These are phyloP conservation scores for Pardosa pseudoannulata DNA, from an alignment of 2,888 invertebrate genomes.

Conservation along the genomic window DNA sequence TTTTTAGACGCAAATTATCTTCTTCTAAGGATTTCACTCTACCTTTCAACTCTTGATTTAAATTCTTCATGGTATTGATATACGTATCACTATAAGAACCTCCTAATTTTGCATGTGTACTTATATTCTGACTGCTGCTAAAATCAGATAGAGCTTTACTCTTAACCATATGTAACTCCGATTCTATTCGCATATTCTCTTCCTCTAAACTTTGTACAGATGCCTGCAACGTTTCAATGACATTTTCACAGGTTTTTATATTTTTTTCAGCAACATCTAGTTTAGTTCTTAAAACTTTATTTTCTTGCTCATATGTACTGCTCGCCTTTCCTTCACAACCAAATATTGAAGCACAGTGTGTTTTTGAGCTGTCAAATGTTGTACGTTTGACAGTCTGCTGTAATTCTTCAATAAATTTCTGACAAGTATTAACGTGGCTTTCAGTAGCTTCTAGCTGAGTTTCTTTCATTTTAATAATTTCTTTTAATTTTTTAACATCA, in stretches of 20 bases:
- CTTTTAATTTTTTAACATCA: slow-evolving; percentile 35
- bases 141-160: slow-evolving; percentile 18
- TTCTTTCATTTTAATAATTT: slow-evolving; percentile 28
- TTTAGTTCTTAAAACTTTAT: slow-evolving; percentile 22
- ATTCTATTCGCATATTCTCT: slow-evolving; percentile 27
- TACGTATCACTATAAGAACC: slow-evolving; percentile 9
- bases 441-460: slow-evolving; percentile 31
- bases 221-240: slow-evolving; percentile 37
- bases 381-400: not conserved
- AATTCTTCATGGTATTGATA: not conserved
- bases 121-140: not conserved
- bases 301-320: not conserved
- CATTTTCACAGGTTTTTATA: slow-evolving; percentile 41
- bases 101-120: slow-evolving; percentile 8
- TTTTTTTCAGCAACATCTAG: slow-evolving; percentile 48
- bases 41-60: slow-evolving; percentile 23
- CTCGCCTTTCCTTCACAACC: too few species aligned
- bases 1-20: slow-evolving; percentile 13
- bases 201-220: slow-evolving; percentile 15
- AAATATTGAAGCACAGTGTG: not conserved
- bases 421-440: slow-evolving; percentile 35
- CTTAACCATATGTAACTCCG: slow-evolving; percentile 36
- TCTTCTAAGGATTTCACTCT: slow-evolving; percentile 5
- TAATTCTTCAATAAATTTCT: slow-evolving; percentile 33
- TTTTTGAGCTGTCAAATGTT: not conserved